These are phyloP conservation scores for Odontophorus gujanensis DNA, from an alignment of 2,113 vertebrate genomes.

Conservation along the genomic window DNA sequence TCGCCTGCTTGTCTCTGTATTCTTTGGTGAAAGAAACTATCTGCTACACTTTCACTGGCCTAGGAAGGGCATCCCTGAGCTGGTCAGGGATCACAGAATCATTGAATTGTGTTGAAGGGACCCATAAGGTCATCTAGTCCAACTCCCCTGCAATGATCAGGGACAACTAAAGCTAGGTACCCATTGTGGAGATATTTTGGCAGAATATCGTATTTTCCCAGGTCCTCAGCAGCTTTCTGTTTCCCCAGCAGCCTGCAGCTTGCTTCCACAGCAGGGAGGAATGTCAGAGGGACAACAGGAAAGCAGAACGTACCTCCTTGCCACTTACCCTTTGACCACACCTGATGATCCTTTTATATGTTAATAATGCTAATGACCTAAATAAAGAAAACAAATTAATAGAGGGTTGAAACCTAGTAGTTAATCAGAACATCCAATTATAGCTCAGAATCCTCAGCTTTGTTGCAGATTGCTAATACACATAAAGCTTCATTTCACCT, in stretches of 20 bases:
- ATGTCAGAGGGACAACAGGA: fast-evolving
- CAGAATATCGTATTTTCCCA: background rate
- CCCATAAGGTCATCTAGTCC: no score
- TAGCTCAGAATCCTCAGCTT: background rate
- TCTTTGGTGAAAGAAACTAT: background rate
- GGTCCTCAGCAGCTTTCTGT: background rate
- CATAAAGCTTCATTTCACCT: background rate
- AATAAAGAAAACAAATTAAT: background rate
- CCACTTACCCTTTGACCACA: background rate
- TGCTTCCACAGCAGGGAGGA: background rate
- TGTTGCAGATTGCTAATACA: background rate
- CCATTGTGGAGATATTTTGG: background rate
- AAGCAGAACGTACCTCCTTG: background rate
- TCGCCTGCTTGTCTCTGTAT: background rate
- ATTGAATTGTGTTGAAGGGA: no score
- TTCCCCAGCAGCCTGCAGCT: background rate
- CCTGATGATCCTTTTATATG: background rate
- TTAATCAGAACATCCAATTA: background rate
- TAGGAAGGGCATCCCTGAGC: background rate
- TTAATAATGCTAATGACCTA: background rate
- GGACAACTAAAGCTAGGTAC: no score
- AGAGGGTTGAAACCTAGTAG: background rate
- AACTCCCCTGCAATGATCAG: no score
- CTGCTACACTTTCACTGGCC: background rate
- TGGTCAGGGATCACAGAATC: no score